Base-by-base conservation (phyloP, 2,113 vertebrate genomes). In the Bucco capensis region DNA sequence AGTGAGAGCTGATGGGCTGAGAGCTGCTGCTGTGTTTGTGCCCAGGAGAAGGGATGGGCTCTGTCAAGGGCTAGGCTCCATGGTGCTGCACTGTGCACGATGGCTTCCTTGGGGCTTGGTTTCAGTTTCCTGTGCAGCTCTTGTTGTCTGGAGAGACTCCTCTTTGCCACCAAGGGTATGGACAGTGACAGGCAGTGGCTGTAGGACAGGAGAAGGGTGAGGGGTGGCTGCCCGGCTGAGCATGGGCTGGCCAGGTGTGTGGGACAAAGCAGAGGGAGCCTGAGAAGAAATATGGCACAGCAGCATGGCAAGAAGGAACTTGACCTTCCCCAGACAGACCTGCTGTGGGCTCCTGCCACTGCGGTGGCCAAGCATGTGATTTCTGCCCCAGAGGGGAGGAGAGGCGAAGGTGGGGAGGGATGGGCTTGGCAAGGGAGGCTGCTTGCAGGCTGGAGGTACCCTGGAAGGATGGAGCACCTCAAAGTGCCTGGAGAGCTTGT, bases 361-460 rank as follows among this genome's bases (percentile, higher is more conserved):
- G 37, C 0, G 1, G 23, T 6, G 58, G 12, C 46, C 8, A 12
- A 6, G 51, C 0, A 11, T 15, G 51, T 8, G 30, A 27, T 16
- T 65, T 24, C 15, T 61, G 8, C 40, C 40, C n/a, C 8, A 1
- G 31, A 6, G 27, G 5, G 6, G 35, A 15, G 28, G 44, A 53
- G 27, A 12, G 0, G 0, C 0, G 0, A 3, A 19, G 70, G 53
- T 0, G 0, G 60, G 28, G 14, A 40, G 49, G 66, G 35, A 24
- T 0, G 3, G 40, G 21, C 38, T 65, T 16, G 61, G 56, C 47
- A 3, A 3, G 27, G 15, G 3, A 8, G 70, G 31, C 30, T 27
- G 42, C n/a, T n/a, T 10, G 35, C 27, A 14, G 19, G 53, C 35
- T 10, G 35, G 21, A 14, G 19, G 53, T 5, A 1, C 40, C 35